Evolutionary conservation across 2,797 vertebrate genomes (phyloP).

Genomic region (Hapalemur alaotrensis): DNA sequence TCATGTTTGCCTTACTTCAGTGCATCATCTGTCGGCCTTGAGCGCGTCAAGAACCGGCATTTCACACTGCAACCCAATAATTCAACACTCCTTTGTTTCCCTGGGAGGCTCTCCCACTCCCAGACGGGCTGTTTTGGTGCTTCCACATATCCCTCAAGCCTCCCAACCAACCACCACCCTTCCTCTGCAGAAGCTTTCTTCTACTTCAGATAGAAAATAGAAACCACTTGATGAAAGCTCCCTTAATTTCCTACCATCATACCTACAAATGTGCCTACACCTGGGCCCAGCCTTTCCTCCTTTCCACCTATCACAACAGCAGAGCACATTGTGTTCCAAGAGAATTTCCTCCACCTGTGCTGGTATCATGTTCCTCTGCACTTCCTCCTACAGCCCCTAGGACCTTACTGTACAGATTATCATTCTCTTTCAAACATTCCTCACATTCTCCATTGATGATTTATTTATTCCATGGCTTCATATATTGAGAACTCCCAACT

Average conservation of each 20-base stretch:
- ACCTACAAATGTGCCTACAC: not conserved
- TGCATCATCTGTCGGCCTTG: too few species aligned
- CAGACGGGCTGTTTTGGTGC: not conserved
- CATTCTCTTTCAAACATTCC: not conserved
- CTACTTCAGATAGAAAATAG: not conserved
- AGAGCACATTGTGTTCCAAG: not conserved
- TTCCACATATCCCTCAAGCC: not conserved
- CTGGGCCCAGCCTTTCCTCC: not conserved
- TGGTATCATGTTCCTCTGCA: not conserved
- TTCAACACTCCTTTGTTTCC: not conserved
- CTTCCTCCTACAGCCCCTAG: not conserved
- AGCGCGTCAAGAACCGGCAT: too few species aligned
- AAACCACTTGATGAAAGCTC: not conserved
- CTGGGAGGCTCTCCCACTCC: not conserved
- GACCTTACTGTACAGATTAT: not conserved
- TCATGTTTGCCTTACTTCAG: too few species aligned
- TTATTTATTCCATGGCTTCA: not conserved
- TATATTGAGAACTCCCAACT: not conserved
- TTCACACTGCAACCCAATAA: too few species aligned
- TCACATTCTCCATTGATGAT: not conserved
- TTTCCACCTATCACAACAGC: not conserved
- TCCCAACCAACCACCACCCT: not conserved
- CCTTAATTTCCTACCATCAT: not conserved
- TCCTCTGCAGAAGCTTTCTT: not conserved
- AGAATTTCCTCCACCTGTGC: not conserved